Percentiles rank a stretch among this genome's conserved stretches.
Conservation (phyloP, 2,113 vertebrate species). For the Lamprologus lemairii region DNA sequence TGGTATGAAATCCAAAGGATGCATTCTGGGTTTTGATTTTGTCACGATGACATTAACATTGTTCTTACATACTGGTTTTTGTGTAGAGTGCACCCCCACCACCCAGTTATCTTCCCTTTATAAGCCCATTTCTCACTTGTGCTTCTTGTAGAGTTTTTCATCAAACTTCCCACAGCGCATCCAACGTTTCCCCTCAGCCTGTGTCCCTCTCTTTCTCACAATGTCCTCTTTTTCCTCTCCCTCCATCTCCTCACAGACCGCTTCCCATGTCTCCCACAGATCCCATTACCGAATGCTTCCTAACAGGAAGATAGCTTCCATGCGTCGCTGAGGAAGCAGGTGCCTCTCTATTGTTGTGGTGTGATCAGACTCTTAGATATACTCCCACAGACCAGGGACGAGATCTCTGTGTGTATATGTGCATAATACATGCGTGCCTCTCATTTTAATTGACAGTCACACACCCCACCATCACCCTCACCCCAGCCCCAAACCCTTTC, state of each 20-base stretch:
- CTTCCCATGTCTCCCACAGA: constrained; percentile 44
- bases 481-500: background rate
- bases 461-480: background rate
- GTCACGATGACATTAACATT: background rate
- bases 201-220: background rate
- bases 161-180: background rate
- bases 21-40: background rate
- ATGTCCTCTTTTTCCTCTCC: background rate
- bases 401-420: constrained; percentile 1
- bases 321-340: constrained; percentile 70
- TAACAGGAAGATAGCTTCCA: constrained; percentile 69
- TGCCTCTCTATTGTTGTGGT: constrained; percentile 72
- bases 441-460: constrained; percentile 1
- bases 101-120: background rate
- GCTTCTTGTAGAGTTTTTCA: background rate
- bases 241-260: background rate
- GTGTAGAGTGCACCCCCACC: background rate
- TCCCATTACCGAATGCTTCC: constrained; percentile 69
- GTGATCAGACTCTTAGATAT: constrained; percentile 60
- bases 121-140: background rate
- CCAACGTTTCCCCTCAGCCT: background rate
- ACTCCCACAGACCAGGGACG: constrained; percentile 61
- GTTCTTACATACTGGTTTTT: background rate
- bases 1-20: background rate
- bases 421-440: background rate